Evolutionary conservation across 1,140 invertebrate genomes (phyloP).

Genomic region (Lethrus apterus): DNA sequence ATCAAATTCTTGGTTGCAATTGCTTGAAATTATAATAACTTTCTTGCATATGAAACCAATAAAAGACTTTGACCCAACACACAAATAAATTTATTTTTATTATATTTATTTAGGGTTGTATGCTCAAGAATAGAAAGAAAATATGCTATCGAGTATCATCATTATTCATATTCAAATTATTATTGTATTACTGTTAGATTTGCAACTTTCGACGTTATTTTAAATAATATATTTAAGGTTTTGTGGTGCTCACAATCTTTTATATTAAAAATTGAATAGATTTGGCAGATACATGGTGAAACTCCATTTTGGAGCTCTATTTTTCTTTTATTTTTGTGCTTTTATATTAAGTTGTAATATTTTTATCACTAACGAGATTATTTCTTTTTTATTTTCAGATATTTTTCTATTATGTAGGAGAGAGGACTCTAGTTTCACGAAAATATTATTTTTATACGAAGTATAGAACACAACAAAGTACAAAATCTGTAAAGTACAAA

Average conservation of each 20-base stretch:
- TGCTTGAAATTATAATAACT: too few species aligned
- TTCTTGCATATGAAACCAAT: not conserved
- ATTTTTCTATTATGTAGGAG: slow-evolving; percentile 32
- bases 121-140: not conserved
- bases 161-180: not conserved
- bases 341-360: slow-evolving; percentile 2
- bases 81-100: not conserved
- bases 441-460: slow-evolving; percentile 37
- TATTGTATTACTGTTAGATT: too few species aligned
- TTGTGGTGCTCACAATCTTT: not conserved
- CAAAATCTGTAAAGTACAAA: slow-evolving; percentile 40
- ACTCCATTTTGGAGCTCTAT: too few species aligned
- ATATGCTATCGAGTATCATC: not conserved
- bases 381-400: slow-evolving; percentile 33
- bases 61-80: not conserved
- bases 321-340: too few species aligned
- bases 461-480: slow-evolving; percentile 28
- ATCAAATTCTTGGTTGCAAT: too few species aligned
- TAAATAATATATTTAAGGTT: too few species aligned
- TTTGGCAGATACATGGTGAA: too few species aligned
- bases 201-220: too few species aligned
- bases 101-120: not conserved
- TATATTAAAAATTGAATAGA: not conserved
- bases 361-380: not conserved
- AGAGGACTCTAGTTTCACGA: slow-evolving; percentile 4